Evolutionary conservation across 2,888 invertebrate genomes (phyloP).

Genomic region (Pammene fasciana): DNA sequence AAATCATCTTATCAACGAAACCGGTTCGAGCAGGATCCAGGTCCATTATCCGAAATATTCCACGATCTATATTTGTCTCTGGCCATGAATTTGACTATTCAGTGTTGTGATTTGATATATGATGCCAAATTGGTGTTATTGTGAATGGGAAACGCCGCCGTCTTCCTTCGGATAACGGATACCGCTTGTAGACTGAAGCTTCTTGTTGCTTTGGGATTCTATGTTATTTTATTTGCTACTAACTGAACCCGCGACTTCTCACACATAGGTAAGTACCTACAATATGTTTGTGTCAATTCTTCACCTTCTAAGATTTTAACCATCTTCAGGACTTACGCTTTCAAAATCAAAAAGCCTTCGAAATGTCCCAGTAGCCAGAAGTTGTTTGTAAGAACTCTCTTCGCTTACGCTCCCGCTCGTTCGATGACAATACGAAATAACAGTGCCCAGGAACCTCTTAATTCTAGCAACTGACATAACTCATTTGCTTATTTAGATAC

Average conservation of each 20-base stretch:
- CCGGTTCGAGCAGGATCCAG: conserved; percentile 27
- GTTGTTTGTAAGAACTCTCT: no score
- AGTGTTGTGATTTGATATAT: conserved; percentile 14
- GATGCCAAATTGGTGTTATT: conserved; percentile 24
- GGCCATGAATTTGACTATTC: conserved; percentile 36
- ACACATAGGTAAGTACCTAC: no score
- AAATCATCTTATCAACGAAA: conserved; percentile 39
- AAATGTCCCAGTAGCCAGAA: no score
- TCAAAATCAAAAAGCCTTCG: no score
- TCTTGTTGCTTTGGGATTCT: neutral
- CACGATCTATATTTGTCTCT: conserved; percentile 34
- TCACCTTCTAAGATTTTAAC: no score
- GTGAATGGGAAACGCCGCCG: conserved; percentile 10
- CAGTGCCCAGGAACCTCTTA: conserved; percentile 2
- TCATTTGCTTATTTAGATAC: conserved; percentile 25
- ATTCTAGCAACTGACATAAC: conserved; percentile 12
- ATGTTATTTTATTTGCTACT: no score
- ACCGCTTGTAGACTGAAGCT: conserved; percentile 9
- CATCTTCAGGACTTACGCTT: no score
- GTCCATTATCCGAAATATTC: conserved; percentile 30
- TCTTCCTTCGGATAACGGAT: conserved; percentile 24
- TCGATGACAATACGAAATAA: conserved; percentile 5
- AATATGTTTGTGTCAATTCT: no score
- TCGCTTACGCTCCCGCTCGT: no score
- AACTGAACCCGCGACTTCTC: no score